Percentiles rank a stretch among this genome's conserved stretches.
phyloP scores from a whole-genome alignment of 37 sponge, comb jelly and placozoan species.

The Aplysina aerophoba region DNA sequence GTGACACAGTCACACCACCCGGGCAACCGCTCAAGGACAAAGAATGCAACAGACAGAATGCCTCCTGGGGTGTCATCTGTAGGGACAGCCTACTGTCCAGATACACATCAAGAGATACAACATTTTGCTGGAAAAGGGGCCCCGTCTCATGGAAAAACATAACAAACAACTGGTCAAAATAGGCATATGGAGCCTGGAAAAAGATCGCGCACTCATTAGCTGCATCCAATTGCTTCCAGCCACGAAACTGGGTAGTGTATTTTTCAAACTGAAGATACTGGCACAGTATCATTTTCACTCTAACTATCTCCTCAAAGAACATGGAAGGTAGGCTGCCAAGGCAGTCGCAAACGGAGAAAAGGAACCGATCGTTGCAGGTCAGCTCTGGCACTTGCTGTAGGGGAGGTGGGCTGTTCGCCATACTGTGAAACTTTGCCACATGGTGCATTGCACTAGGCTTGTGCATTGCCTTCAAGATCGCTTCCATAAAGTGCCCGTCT shows the following conservation, averaged over 20 bases:
- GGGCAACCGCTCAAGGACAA: too few species aligned
- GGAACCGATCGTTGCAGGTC: not conserved
- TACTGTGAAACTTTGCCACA: conserved; percentile 17
- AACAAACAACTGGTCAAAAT: not conserved
- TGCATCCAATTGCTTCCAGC: not conserved
- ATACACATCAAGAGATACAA: too few species aligned
- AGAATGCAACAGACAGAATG: too few species aligned
- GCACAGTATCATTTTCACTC: not conserved
- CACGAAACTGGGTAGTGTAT: not conserved
- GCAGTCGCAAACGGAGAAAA: not conserved
- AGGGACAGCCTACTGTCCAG: too few species aligned
- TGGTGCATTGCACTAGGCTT: not conserved
- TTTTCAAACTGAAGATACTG: not conserved
- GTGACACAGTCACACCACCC: too few species aligned
- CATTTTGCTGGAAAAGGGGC: not conserved
- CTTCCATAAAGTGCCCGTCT: not conserved
- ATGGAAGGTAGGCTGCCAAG: not conserved
- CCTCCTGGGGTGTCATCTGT: too few species aligned
- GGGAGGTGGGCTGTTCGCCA: not conserved
- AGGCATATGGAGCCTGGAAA: conserved; percentile 12
- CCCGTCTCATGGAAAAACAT: not conserved
- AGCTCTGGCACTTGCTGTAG: not conserved
- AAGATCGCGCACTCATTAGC: not conserved
- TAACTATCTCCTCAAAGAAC: not conserved
- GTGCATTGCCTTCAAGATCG: not conserved